Conservation (phyloP, 2,797 vertebrate genomes). For the Lemur catta region DNA sequence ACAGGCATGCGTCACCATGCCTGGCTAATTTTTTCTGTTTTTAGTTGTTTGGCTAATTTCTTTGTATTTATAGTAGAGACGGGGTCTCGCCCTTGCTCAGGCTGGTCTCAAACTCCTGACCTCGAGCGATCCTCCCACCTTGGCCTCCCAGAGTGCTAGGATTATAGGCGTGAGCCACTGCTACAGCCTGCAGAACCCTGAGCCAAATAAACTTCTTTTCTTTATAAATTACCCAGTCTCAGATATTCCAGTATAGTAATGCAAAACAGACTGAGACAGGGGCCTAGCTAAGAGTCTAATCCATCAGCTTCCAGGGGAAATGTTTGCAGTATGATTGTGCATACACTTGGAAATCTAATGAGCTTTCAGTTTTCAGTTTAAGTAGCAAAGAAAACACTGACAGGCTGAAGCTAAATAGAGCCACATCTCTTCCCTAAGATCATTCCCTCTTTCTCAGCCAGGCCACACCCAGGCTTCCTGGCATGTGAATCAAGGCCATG, state of each 20-base stretch:
- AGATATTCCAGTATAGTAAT: not conserved
- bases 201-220: not conserved
- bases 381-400: not conserved
- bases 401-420: not conserved
- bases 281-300: not conserved
- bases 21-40: too few relatives aligned
- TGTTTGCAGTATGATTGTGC: not conserved
- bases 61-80: too few relatives aligned
- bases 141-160: too few relatives aligned
- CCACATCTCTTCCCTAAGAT: not conserved
- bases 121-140: too few relatives aligned
- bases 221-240: not conserved
- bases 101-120: too few relatives aligned
- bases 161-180: too few relatives aligned
- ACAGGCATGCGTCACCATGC: too few relatives aligned
- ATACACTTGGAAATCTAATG: not conserved
- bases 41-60: too few relatives aligned
- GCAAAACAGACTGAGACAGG: not conserved
- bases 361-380: not conserved
- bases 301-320: not conserved
- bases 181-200: not conserved
- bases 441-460: not conserved
- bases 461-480: not conserved
- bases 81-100: too few relatives aligned
- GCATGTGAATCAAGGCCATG: not conserved